These are phyloP conservation scores for Hipparchia semele DNA, from an alignment of 2,888 invertebrate species.

Conservation along the genomic window DNA sequence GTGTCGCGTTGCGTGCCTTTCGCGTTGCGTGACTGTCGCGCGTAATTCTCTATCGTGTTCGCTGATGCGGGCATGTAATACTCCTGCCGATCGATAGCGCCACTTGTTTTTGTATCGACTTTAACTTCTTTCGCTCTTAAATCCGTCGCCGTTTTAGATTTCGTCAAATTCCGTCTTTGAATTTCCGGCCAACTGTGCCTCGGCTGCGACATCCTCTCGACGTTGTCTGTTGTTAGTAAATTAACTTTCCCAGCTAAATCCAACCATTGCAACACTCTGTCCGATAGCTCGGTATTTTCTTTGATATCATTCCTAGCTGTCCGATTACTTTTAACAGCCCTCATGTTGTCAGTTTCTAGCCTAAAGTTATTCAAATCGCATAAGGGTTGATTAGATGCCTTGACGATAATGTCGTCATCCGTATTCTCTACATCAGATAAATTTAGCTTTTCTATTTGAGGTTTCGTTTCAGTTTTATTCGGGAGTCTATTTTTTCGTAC, in stretches of 20 bases:
- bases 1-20: constrained; percentile 65
- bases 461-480: constrained; percentile 49
- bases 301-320: constrained; percentile 63
- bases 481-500: constrained; percentile 59
- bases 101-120: constrained; percentile 62
- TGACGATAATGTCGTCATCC: constrained; percentile 60
- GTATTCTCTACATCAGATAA: constrained; percentile 62
- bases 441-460: constrained; percentile 61
- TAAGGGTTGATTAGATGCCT: constrained; percentile 59
- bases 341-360: constrained; percentile 59
- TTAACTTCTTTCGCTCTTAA: constrained; percentile 59
- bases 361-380: constrained; percentile 55
- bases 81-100: constrained; percentile 71
- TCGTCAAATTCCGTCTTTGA: constrained; percentile 61
- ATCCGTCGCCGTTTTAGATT: constrained; percentile 69
- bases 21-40: constrained; percentile 75
- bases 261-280: constrained; percentile 91
- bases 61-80: constrained; percentile 74
- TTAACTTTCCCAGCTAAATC: constrained; percentile 87
- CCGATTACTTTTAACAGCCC: constrained; percentile 62
- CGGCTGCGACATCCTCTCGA: constrained; percentile 67
- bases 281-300: constrained; percentile 79
- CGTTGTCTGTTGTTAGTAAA: constrained; percentile 63
- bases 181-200: constrained; percentile 75
- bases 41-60: constrained; percentile 79